phyloP scores from a whole-genome alignment of 2,113 vertebrate genomes.

The Daubentonia madagascariensis region DNA sequence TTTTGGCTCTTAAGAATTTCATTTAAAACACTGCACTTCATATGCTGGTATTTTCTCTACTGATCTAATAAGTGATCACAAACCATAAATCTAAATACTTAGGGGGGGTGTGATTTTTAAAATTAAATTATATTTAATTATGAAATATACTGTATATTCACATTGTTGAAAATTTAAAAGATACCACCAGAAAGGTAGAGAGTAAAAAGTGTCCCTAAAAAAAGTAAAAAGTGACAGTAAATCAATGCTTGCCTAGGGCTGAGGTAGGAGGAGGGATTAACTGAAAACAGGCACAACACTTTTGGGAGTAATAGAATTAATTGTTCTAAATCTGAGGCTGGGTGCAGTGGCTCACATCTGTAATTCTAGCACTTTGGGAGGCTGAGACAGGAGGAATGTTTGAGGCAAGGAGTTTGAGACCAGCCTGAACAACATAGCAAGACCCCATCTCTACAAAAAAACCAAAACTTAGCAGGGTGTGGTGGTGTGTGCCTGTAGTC shows the following conservation, averaged over 20 bases:
- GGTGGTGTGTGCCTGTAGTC: too few species aligned
- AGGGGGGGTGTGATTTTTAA: background rate
- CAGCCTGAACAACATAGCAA: too few species aligned
- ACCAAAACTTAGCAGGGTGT: too few species aligned
- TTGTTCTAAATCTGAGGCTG: background rate
- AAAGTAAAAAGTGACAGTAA: background rate
- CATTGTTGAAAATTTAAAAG: background rate
- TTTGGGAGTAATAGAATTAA: background rate
- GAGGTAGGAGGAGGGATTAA: background rate
- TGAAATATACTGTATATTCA: background rate
- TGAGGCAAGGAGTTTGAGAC: too few species aligned
- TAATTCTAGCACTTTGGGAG: too few species aligned
- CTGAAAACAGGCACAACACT: background rate
- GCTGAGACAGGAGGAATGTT: too few species aligned
- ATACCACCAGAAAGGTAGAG: background rate
- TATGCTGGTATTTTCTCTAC: background rate
- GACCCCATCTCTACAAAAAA: too few species aligned
- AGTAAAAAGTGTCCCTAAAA: background rate
- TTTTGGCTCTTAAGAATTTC: slow-evolving; percentile 18
- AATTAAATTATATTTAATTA: slow-evolving; percentile 3
- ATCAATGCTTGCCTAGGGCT: background rate
- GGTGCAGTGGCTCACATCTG: too few species aligned
- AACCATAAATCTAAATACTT: background rate
- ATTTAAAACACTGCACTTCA: background rate
- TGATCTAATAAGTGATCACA: background rate